A percentile compares a stretch with the other conserved stretches of the same genome.
Evolutionary conservation across 1,140 invertebrate genomes (phyloP).

Genomic region (Cherax destructor): DNA sequence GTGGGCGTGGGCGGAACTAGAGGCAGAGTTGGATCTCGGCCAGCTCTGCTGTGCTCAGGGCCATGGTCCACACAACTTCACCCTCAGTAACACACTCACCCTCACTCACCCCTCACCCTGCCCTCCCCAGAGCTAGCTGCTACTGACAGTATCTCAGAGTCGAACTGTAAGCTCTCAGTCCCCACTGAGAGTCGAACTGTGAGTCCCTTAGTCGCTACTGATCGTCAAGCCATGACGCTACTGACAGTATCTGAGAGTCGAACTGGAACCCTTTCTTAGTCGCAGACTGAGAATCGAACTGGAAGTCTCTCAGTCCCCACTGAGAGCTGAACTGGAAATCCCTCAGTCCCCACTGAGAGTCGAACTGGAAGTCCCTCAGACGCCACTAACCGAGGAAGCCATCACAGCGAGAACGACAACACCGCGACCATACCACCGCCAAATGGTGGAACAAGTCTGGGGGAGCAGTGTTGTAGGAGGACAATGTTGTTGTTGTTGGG

Average conservation of each 20-base stretch:
- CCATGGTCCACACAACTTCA: constrained; percentile 35
- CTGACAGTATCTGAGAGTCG: background rate
- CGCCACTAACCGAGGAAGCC: constrained; percentile 34
- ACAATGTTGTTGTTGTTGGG: constrained; percentile 8
- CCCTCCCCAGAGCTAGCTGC: background rate
- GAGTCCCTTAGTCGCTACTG: too few species aligned
- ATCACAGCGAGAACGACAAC: constrained; percentile 33
- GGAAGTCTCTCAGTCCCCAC: too few species aligned
- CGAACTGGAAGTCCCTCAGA: constrained; percentile 8
- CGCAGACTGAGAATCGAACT: background rate
- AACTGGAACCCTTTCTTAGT: background rate
- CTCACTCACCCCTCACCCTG: background rate
- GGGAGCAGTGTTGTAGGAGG: background rate
- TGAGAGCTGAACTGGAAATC: too few species aligned
- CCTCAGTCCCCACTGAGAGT: background rate
- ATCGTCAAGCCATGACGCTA: too few species aligned
- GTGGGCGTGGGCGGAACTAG: constrained; percentile 31
- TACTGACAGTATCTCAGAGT: constrained; percentile 1
- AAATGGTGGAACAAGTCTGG: constrained; percentile 44
- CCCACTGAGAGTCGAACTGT: background rate
- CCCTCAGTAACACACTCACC: constrained; percentile 6
- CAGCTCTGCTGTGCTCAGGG: constrained; percentile 54
- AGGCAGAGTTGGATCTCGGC: constrained; percentile 31
- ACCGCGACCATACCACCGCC: constrained; percentile 33
- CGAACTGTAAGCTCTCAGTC: too few species aligned